A percentile compares a stretch with the other conserved stretches of the same genome.
Conservation (phyloP, 2,888 invertebrate species). For the Papilio protenor region DNA sequence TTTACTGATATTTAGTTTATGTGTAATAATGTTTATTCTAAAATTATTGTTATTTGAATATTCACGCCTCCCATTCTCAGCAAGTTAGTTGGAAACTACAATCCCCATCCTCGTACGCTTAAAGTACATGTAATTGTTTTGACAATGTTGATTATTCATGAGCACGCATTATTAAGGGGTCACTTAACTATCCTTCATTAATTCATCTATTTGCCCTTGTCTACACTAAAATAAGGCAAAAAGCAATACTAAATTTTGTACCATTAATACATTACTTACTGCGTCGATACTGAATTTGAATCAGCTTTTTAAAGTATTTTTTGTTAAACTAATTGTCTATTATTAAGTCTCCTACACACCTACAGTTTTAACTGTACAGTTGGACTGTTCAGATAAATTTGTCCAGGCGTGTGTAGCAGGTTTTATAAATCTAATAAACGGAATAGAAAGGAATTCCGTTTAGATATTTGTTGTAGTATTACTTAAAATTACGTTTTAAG, state of each 20-base stretch:
- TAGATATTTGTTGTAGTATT: background rate
- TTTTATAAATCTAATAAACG: no score
- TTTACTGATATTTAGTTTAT: no score
- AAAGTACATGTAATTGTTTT: background rate
- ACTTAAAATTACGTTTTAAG: background rate
- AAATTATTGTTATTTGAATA: background rate
- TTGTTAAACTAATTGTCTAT: no score
- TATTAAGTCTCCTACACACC: no score
- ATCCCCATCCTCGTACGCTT: background rate
- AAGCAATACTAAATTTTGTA: no score
- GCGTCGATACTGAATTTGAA: no score
- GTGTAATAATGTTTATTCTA: background rate
- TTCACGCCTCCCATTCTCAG: background rate
- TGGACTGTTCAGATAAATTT: no score
- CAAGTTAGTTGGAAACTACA: constrained; percentile 7
- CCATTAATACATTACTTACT: no score
- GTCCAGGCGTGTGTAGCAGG: no score
- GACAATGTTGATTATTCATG: constrained; percentile 19
- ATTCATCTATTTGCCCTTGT: constrained; percentile 3
- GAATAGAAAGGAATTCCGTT: no score
- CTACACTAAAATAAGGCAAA: background rate
- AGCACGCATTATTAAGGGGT: constrained; percentile 12
- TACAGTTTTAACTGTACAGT: no score
- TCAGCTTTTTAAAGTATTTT: no score
- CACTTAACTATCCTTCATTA: constrained; percentile 10